Conservation (phyloP, 2,888 invertebrate species). For the Agonopterix heracliana region DNA sequence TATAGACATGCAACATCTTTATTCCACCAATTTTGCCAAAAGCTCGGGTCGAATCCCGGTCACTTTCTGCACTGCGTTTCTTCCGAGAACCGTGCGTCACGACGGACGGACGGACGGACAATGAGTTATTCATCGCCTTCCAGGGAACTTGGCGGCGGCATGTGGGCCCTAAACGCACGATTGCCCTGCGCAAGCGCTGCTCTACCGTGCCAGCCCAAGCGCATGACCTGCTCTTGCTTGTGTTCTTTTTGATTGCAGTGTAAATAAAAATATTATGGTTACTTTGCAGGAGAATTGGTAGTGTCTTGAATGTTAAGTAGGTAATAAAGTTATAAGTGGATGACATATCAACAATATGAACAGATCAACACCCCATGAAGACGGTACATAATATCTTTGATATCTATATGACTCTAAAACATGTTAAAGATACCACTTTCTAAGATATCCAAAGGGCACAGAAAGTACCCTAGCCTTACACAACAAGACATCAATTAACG, state of each 20-base stretch:
- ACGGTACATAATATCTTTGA: no score
- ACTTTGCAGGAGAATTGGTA: background rate
- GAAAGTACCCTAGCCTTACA: no score
- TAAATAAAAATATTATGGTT: background rate
- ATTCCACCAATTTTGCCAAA: constrained; percentile 26
- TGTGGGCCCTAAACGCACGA: constrained; percentile 68
- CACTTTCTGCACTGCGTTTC: constrained; percentile 54
- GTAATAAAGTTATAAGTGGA: no score
- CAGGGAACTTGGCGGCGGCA: constrained; percentile 64
- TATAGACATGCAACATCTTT: constrained; percentile 6
- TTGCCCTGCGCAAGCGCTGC: constrained; percentile 47
- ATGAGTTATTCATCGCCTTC: constrained; percentile 75
- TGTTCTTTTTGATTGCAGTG: constrained; percentile 16
- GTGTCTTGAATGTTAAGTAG: no score
- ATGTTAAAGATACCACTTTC: no score
- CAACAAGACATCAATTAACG: no score
- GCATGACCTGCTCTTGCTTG: constrained; percentile 55
- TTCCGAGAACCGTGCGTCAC: constrained; percentile 72
- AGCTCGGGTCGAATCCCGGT: constrained; percentile 63
- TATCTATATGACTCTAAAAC: no score
- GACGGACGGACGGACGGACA: constrained; percentile 68
- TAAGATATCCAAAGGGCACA: no score
- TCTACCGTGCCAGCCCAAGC: constrained; percentile 35
- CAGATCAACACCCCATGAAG: no score
- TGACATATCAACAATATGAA: no score